phyloP scores from a whole-genome alignment of 2,888 invertebrate genomes.

The Acrocyrtus sp. region DNA sequence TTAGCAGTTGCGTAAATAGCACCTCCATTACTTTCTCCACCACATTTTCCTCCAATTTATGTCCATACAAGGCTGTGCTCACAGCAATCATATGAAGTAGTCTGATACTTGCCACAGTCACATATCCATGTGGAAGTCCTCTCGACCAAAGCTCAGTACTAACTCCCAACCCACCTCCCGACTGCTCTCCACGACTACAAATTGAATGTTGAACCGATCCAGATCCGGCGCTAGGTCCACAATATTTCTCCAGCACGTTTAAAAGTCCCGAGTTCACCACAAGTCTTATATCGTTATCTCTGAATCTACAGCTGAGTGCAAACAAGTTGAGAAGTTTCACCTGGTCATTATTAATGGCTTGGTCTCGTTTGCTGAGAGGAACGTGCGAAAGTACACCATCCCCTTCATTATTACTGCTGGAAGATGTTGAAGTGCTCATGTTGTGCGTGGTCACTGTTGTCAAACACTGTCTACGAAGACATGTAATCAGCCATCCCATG shows the following conservation, averaged over 20 bases:
- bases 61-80: conserved; percentile 67
- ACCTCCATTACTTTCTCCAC: conserved; percentile 70
- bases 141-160: conserved; percentile 52
- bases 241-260: conserved; percentile 67
- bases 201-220: conserved; percentile 39
- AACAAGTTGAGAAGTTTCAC: conserved; percentile 66
- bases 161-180: conserved; percentile 5
- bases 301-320: conserved; percentile 71
- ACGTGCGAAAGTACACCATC: background rate
- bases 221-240: conserved; percentile 46
- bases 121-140: conserved; percentile 57
- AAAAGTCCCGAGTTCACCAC: conserved; percentile 71
- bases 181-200: conserved; percentile 1
- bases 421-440: background rate
- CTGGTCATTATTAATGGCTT: conserved; percentile 51
- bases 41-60: conserved; percentile 67
- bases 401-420: background rate
- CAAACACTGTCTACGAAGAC: conserved; percentile 51
- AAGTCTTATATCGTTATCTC: conserved; percentile 71
- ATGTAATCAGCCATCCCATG: conserved; percentile 59
- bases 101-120: conserved; percentile 69
- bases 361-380: background rate
- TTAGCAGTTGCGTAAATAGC: conserved; percentile 69
- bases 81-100: conserved; percentile 71
- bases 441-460: background rate